Base-by-base conservation (phyloP, 1,140 invertebrate genomes). In the Drosophila sucinea region DNA sequence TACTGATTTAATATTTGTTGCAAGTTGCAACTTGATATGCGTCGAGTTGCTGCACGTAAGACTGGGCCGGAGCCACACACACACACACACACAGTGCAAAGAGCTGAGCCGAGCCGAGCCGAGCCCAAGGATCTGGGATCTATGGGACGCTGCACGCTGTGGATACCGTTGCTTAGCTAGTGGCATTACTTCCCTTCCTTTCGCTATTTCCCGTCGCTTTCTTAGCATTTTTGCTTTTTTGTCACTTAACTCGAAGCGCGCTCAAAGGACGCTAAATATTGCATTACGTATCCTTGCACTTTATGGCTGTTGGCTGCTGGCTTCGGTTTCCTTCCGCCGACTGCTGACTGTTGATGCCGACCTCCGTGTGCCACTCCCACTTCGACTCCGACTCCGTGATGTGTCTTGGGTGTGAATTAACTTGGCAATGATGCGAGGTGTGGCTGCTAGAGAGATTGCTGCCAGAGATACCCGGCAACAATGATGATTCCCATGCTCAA, bases 1-100 rank as follows among this genome's bases (percentile, higher is more conserved):
- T 87, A 87, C 80, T 87, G 83, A 87, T 87, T 87, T 87, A 87
- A 87, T 87, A 89, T 87, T 87, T 87, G 84, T 86, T 79, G 83
- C 83, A 89, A 86, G 84, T 84, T 87, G 83, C 78, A 87, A 87
- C 77, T 89, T 87, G 83, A 87, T 87, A 87, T 80, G 83, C 77
- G 76, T 77, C 65, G 77, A 57, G 80, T 67, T 86, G 83, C 83
- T 86, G 82, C 82, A 86, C 82, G 82, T 86, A 33, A 67, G 47
- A 62, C 65, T n/a, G 27, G 17, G 38, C 30, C 62, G 30, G 25
- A 29, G 32, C 17, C 17, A 17, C 17, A 17, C 17, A 17, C 17
- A 17, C 17, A 17, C 17, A 17, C 17, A 47, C 66, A 11, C 41
- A 47, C 2, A 23, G 41, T 6, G 5, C 1, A 23, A 1, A 47